phyloP scores from a whole-genome alignment of 1,140 invertebrate species.

The Oryzaephilus surinamensis region DNA sequence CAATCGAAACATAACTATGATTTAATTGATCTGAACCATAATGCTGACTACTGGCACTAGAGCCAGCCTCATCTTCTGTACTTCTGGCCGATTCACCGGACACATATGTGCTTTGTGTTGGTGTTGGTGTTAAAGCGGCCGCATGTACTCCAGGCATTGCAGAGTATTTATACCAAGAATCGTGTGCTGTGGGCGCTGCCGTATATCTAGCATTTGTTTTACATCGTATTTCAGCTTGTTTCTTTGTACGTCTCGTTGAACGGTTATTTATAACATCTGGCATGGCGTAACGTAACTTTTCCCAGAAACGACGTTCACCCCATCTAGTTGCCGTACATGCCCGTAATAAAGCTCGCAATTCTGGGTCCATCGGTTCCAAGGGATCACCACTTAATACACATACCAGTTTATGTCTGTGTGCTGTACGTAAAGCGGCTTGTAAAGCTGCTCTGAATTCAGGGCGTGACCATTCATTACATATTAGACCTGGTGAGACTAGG shows the following conservation, averaged over 20 bases:
- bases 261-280: constrained; percentile 49
- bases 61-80: constrained; percentile 49
- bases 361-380: constrained; percentile 59
- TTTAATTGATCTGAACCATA: constrained; percentile 36
- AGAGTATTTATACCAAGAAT: constrained; percentile 42
- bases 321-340: constrained; percentile 75
- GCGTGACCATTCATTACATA: constrained; percentile 64
- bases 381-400: constrained; percentile 55
- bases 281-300: constrained; percentile 80
- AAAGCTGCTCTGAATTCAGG: constrained; percentile 58
- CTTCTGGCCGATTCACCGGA: constrained; percentile 48
- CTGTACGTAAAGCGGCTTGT: constrained; percentile 61
- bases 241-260: constrained; percentile 29
- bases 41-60: constrained; percentile 40
- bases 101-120: constrained; percentile 52
- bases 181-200: constrained; percentile 44
- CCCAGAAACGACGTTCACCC: constrained; percentile 81
- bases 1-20: constrained; percentile 36
- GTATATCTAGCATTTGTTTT: constrained; percentile 39
- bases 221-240: constrained; percentile 33
- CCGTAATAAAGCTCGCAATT: constrained; percentile 70
- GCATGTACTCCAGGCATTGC: constrained; percentile 34
- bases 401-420: constrained; percentile 64
- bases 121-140: constrained; percentile 43
- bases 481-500: constrained; percentile 61